phyloP scores from a whole-genome alignment of 2,888 invertebrate genomes.

The Siphlonurus alternatus region DNA sequence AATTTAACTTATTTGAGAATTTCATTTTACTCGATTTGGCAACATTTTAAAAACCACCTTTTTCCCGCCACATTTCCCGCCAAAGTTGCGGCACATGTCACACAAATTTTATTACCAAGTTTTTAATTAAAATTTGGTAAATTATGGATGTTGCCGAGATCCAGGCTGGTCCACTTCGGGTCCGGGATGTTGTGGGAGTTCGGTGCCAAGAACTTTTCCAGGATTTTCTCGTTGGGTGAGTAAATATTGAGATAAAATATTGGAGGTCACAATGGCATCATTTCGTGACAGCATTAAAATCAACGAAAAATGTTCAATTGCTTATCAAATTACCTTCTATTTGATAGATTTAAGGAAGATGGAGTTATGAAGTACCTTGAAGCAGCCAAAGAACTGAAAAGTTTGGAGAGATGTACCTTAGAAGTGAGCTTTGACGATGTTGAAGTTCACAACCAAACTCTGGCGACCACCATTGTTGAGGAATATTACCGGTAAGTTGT shows the following conservation, averaged over 20 bases:
- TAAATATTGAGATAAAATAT: constrained; percentile 16
- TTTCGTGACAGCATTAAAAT: neutral
- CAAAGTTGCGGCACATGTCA: neutral
- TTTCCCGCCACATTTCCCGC: constrained; percentile 1
- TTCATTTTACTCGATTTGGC: neutral
- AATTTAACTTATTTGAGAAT: too few species aligned
- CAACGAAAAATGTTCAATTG: neutral
- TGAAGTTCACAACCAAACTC: constrained; percentile 81
- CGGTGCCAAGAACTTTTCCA: constrained; percentile 92
- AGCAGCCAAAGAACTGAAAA: constrained; percentile 58
- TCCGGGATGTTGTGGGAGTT: constrained; percentile 82
- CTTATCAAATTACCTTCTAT: neutral
- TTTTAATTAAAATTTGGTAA: constrained; percentile 11
- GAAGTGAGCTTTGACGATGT: constrained; percentile 89
- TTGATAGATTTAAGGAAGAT: constrained; percentile 58
- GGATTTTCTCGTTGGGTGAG: constrained; percentile 89
- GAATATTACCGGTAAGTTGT: constrained; percentile 72
- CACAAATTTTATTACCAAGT: neutral
- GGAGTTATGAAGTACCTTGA: constrained; percentile 75
- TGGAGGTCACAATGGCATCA: neutral
- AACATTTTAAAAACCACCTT: neutral
- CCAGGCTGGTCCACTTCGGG: constrained; percentile 52
- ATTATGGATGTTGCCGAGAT: constrained; percentile 68
- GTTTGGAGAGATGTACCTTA: constrained; percentile 81
- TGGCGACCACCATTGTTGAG: constrained; percentile 83